Evolutionary conservation across 2,888 invertebrate genomes (phyloP).

Genomic region (Salticus scenicus): DNA sequence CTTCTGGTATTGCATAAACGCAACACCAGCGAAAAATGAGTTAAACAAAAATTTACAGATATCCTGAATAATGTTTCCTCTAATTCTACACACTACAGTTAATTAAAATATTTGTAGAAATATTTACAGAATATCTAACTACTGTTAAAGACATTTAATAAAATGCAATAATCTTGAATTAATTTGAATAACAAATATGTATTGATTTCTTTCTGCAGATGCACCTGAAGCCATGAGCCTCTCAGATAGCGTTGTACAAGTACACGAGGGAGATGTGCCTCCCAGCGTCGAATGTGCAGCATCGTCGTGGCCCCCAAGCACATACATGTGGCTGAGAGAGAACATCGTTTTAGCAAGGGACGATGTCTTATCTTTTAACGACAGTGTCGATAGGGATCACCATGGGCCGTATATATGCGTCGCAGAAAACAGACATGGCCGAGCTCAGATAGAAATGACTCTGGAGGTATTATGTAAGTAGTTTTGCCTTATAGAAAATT

Average conservation of each 20-base stretch:
- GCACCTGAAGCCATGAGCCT: slow-evolving; percentile 89
- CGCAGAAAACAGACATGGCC: slow-evolving; percentile 84
- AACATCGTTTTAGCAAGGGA: slow-evolving; percentile 77
- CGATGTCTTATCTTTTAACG: slow-evolving; percentile 80
- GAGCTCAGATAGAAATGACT: slow-evolving; percentile 81
- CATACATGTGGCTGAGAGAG: slow-evolving; percentile 83
- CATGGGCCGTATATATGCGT: slow-evolving; percentile 86
- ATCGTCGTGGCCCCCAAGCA: slow-evolving; percentile 79
- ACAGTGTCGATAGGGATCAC: slow-evolving; percentile 82
- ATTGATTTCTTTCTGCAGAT: no score
- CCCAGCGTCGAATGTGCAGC: slow-evolving; percentile 71
- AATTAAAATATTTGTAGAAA: no score
- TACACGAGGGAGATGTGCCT: slow-evolving; percentile 73
- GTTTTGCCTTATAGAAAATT: no score
- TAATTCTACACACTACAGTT: no score
- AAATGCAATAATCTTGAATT: no score
- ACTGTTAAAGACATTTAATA: no score
- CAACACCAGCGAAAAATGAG: no score
- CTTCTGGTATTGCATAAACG: no score
- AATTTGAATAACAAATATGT: no score
- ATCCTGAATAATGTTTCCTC: no score
- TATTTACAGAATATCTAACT: no score
- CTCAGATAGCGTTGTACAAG: slow-evolving; percentile 77
- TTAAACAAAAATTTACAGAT: no score
- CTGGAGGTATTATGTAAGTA: slow-evolving; percentile 90